A percentile compares a stretch with the other conserved stretches of the same genome.
These are phyloP conservation scores for Coecobrya sp. DNA, from an alignment of 2,888 invertebrate species.

Conservation along the genomic window DNA sequence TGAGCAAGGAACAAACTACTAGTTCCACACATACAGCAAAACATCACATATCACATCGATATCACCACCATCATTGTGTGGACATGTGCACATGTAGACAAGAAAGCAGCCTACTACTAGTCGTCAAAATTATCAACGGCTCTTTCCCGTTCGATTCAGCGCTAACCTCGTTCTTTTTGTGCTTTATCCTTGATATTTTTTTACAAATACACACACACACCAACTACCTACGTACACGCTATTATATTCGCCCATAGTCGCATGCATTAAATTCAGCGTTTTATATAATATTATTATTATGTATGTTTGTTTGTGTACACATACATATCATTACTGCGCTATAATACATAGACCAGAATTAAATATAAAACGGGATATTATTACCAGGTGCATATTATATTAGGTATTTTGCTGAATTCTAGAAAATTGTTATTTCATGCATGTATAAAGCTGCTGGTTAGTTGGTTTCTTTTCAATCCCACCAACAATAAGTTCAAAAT, in stretches of 20 bases:
- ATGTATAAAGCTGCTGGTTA: not conserved
- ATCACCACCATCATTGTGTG: constrained; percentile 11
- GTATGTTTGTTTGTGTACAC: not conserved
- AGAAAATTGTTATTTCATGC: constrained; percentile 49
- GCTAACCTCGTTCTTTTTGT: constrained; percentile 56
- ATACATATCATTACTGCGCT: not conserved
- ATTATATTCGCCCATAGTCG: not conserved
- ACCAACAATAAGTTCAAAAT: constrained; percentile 7
- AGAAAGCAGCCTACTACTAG: not conserved
- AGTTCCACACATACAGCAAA: not conserved
- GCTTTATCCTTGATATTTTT: constrained; percentile 55
- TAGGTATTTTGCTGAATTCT: constrained; percentile 22
- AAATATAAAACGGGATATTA: not conserved
- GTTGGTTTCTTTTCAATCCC: constrained; percentile 5
- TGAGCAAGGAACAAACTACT: not conserved
- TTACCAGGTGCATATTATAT: constrained; percentile 25
- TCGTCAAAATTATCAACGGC: constrained; percentile 48
- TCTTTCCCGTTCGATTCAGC: constrained; percentile 38
- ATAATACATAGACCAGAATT: not conserved
- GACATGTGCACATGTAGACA: constrained; percentile 18
- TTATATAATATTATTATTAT: not conserved
- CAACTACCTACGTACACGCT: not conserved
- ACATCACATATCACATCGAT: constrained; percentile 24
- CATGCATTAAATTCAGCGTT: not conserved
- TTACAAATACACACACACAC: not conserved